Evolutionary conservation across 2,797 vertebrate genomes (phyloP).

Genomic region (Danio albolineatus): DNA sequence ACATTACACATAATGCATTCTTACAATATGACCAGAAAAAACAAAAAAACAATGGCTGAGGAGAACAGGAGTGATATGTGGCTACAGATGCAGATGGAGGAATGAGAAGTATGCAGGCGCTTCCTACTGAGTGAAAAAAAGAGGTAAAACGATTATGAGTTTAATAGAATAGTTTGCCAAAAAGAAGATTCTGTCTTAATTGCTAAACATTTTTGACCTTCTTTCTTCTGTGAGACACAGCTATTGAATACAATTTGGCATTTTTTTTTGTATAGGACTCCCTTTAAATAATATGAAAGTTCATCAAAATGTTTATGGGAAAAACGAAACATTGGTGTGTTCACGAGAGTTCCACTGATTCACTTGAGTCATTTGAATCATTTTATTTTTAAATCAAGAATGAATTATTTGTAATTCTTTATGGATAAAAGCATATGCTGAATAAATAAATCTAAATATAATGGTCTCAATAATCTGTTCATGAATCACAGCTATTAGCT

Average conservation of each 20-base stretch:
- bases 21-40: constrained; percentile 90
- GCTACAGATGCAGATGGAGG: constrained; percentile 19
- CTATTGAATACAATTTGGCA: neutral
- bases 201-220: neutral
- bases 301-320: neutral
- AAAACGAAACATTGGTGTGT: neutral
- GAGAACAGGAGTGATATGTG: constrained; percentile 27
- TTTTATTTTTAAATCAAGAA: too few relatives aligned
- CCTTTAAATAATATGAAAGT: neutral
- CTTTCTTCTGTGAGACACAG: neutral
- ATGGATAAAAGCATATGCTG: neutral
- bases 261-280: neutral
- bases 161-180: neutral
- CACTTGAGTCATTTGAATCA: neutral
- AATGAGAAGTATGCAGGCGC: constrained; percentile 15
- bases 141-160: neutral
- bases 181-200: neutral
- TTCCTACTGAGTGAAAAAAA: neutral
- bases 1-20: constrained; percentile 93
- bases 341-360: neutral
- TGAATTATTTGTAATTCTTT: too few relatives aligned
- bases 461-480: neutral
- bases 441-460: neutral
- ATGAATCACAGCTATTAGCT: neutral
- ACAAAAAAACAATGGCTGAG: constrained; percentile 84